A percentile compares a stretch with the other conserved stretches of the same genome.
These are phyloP conservation scores for Diachasma alloeum DNA, from an alignment of 1,140 invertebrate genomes.

Conservation along the genomic window DNA sequence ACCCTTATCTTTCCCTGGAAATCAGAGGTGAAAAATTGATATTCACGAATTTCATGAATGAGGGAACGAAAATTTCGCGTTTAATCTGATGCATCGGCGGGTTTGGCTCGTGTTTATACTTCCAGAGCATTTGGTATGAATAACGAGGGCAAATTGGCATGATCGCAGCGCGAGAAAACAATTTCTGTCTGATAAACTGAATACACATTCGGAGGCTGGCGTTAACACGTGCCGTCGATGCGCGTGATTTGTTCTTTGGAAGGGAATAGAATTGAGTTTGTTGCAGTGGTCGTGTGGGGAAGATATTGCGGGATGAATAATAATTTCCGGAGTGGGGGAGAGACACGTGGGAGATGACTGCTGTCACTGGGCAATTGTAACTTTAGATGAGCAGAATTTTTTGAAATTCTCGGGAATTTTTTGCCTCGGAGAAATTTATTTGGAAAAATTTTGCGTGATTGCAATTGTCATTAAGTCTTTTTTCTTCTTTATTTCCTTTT, in stretches of 20 bases:
- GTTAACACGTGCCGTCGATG: too few species aligned
- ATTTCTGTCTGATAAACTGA: not conserved
- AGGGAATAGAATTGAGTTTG: not conserved
- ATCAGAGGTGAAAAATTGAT: not conserved
- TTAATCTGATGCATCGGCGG: not conserved
- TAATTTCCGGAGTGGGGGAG: too few species aligned
- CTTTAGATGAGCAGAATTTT: too few species aligned
- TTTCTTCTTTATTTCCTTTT: too few species aligned
- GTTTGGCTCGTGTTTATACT: not conserved
- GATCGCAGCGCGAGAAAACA: not conserved
- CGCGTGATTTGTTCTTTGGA: not conserved
- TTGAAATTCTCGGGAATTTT: too few species aligned
- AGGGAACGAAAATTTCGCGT: not conserved
- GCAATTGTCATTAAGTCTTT: too few species aligned
- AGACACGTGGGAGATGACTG: too few species aligned
- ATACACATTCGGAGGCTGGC: not conserved
- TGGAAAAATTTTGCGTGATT: too few species aligned
- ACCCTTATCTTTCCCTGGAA: not conserved
- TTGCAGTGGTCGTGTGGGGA: not conserved
- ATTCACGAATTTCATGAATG: not conserved
- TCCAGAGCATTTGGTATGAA: not conserved
- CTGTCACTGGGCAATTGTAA: too few species aligned
- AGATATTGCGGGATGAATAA: too few species aligned
- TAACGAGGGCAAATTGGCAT: not conserved
- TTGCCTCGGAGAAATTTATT: too few species aligned